Percentiles rank a stretch among this genome's conserved stretches.
Evolutionary conservation across 2,797 vertebrate species (phyloP).

Genomic region (Notolabrus celidotus): DNA sequence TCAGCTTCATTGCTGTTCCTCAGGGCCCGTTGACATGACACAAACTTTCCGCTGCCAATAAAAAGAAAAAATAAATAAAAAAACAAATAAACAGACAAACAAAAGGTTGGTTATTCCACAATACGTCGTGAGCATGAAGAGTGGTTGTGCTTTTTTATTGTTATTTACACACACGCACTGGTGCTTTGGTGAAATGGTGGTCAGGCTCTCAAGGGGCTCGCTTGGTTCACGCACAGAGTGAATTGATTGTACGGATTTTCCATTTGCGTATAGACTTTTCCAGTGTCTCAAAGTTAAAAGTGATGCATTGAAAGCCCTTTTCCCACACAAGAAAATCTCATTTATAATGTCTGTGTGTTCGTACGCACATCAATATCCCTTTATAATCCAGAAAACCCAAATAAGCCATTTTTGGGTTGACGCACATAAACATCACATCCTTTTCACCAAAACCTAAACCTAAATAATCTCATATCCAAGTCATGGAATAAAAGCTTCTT

Average conservation of each 20-base stretch:
- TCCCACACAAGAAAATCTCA: slow-evolving; percentile 13
- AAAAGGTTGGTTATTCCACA: slow-evolving; percentile 53
- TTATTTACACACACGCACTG: slow-evolving; percentile 18
- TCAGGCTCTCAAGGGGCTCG: background rate
- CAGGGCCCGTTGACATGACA: slow-evolving; percentile 63
- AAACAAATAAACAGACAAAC: slow-evolving; percentile 55
- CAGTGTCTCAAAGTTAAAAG: slow-evolving; percentile 22
- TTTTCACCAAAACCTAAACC: slow-evolving; percentile 44
- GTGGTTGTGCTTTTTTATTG: slow-evolving; percentile 17
- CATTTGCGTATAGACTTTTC: slow-evolving; percentile 26
- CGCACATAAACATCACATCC: slow-evolving; percentile 51
- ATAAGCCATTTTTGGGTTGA: slow-evolving; percentile 34
- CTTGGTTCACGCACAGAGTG: background rate
- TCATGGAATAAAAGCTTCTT: slow-evolving; percentile 34
- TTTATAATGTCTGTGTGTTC: slow-evolving; percentile 46
- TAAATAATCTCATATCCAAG: slow-evolving; percentile 43
- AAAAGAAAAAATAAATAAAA: slow-evolving; percentile 76
- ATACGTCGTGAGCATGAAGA: slow-evolving; percentile 66
- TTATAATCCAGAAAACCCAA: slow-evolving; percentile 57
- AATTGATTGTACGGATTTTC: background rate
- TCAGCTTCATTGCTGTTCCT: slow-evolving; percentile 36
- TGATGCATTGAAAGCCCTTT: slow-evolving; percentile 4
- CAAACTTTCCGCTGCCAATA: slow-evolving; percentile 78
- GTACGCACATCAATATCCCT: slow-evolving; percentile 29
- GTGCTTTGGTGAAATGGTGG: background rate